phyloP scores from a whole-genome alignment of 2,797 vertebrate genomes.

The Sebastes melanostomus region DNA sequence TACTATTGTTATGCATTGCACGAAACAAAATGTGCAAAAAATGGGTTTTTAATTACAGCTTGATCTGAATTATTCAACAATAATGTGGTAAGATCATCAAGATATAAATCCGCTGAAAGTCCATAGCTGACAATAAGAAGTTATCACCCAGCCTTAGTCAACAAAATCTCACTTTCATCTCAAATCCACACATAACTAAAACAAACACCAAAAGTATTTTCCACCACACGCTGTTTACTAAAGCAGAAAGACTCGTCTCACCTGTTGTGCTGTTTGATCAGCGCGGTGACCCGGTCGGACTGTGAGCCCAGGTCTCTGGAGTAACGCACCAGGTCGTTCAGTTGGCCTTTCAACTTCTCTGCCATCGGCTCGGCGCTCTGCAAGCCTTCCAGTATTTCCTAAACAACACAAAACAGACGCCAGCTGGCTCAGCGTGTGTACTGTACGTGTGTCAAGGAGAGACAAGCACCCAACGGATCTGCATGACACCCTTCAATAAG shows the following conservation, averaged over 20 bases:
- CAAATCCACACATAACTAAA: neutral
- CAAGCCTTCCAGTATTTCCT: slow-evolving; percentile 90
- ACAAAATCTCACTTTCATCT: neutral
- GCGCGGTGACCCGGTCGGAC: slow-evolving; percentile 89
- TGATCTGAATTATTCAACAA: neutral
- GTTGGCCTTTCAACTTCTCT: slow-evolving; percentile 91
- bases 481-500: slow-evolving; percentile 67
- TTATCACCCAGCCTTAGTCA: neutral
- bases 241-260: slow-evolving; percentile 63
- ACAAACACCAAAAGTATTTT: neutral
- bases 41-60: neutral
- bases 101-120: neutral
- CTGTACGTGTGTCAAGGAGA: slow-evolving; percentile 24
- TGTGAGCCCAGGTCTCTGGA: slow-evolving; percentile 90
- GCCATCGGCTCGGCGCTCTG: slow-evolving; percentile 89
- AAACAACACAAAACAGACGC: slow-evolving; percentile 61
- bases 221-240: neutral
- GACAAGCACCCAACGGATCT: slow-evolving; percentile 53
- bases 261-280: slow-evolving; percentile 98
- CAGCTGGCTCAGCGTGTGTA: slow-evolving; percentile 42
- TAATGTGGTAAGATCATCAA: neutral
- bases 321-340: slow-evolving; percentile 94
- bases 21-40: neutral
- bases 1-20: neutral
- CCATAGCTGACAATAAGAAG: neutral